Evolutionary conservation across 2,113 vertebrate species (phyloP).

Genomic region (Hipposideros armiger): DNA sequence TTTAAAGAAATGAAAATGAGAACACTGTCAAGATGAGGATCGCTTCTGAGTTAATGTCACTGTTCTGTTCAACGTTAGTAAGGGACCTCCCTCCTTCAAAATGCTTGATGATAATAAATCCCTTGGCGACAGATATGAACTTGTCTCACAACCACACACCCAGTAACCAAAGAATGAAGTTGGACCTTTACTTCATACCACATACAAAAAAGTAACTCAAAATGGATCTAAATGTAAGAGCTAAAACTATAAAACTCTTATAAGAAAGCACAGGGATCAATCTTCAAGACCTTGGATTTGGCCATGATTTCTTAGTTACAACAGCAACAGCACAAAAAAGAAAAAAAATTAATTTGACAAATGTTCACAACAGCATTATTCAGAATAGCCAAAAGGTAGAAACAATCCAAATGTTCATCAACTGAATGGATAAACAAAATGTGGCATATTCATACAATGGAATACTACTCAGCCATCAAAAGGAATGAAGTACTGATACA

Average conservation of each 20-base stretch:
- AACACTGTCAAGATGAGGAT: neutral
- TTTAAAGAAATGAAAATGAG: slow-evolving; percentile 23
- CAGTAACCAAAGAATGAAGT: neutral
- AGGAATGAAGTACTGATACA: neutral
- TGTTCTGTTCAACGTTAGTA: neutral
- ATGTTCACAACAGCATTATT: neutral
- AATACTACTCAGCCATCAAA: neutral
- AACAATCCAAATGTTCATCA: neutral
- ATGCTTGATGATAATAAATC: neutral
- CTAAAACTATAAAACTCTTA: slow-evolving; percentile 40
- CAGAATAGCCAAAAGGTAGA: neutral
- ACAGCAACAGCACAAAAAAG: neutral
- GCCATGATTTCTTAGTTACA: neutral
- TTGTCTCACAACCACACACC: slow-evolving; percentile 23
- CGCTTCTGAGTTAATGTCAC: neutral
- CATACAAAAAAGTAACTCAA: neutral
- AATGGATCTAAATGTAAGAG: slow-evolving; percentile 6
- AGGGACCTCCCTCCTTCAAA: slow-evolving; percentile 8
- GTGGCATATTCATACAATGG: neutral
- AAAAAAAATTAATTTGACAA: neutral
- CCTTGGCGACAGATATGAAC: neutral
- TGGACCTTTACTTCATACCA: neutral
- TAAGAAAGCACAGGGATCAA: neutral
- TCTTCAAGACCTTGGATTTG: neutral
- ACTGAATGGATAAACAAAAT: neutral